These are phyloP conservation scores for Sminthurides aquaticus DNA, from an alignment of 2,888 invertebrate species.

Conservation along the genomic window DNA sequence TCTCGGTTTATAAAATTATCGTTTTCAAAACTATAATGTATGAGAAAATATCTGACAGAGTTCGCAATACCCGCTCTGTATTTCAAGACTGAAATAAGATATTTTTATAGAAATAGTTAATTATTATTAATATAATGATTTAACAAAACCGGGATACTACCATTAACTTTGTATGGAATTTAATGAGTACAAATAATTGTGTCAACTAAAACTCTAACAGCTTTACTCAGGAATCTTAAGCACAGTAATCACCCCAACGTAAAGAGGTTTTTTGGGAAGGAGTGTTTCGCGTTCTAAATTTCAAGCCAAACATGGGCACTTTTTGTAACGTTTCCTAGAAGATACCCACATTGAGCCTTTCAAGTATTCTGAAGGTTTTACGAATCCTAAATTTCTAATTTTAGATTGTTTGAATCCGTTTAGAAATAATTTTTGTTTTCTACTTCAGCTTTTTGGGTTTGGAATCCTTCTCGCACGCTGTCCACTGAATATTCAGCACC, in stretches of 20 bases:
- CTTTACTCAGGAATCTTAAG: slow-evolving; percentile 41
- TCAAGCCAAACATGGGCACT: slow-evolving; percentile 85
- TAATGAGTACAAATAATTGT: neutral
- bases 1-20: neutral
- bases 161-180: neutral
- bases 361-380: neutral
- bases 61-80: too few species aligned
- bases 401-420: too few species aligned
- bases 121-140: neutral
- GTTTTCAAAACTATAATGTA: neutral
- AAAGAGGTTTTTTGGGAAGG: slow-evolving; percentile 95
- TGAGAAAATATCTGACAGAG: neutral
- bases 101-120: too few species aligned
- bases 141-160: neutral
- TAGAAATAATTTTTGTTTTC: too few species aligned
- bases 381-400: too few species aligned
- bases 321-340: slow-evolving; percentile 21
- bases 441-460: too few species aligned
- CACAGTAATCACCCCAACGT: slow-evolving; percentile 91
- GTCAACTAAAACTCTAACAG: slow-evolving; percentile 7
- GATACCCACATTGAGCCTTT: slow-evolving; percentile 23
- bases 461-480: too few species aligned
- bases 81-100: too few species aligned
- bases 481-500: too few species aligned
- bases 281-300: slow-evolving; percentile 91